A percentile compares a stretch with the other conserved stretches of the same genome.
Conservation (phyloP, 2,113 vertebrate genomes). For the Macrotus californicus region DNA sequence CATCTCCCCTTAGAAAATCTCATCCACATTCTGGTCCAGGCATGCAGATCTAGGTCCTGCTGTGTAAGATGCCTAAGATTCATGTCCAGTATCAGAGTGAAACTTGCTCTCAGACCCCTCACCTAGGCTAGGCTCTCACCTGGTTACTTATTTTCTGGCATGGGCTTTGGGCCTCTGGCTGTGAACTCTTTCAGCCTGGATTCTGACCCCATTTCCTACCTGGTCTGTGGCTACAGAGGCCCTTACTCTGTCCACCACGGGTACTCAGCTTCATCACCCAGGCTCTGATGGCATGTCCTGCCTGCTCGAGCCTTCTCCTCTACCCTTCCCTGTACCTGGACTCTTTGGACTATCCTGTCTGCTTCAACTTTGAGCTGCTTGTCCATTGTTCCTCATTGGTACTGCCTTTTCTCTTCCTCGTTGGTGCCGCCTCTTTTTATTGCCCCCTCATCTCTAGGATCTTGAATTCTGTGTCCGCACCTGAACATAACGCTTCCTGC, state of each 20-base stretch:
- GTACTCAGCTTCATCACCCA: rapidly evolving
- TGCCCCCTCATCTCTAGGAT: neutral
- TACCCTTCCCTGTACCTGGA: neutral
- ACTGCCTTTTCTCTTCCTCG: neutral
- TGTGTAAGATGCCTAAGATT: rapidly evolving
- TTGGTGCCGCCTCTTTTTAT: rapidly evolving
- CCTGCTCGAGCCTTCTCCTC: neutral
- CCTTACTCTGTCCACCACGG: rapidly evolving
- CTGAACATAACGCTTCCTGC: neutral
- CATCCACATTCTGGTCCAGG: rapidly evolving
- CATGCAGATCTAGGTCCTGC: neutral
- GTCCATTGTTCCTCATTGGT: neutral
- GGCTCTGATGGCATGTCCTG: rapidly evolving
- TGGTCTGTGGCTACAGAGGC: neutral
- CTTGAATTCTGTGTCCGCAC: neutral
- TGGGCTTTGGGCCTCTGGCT: neutral
- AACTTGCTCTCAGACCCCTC: neutral
- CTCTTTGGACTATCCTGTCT: neutral
- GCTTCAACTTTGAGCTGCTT: neutral
- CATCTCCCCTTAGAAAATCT: neutral
- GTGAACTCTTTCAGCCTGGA: neutral
- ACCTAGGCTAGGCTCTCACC: neutral
- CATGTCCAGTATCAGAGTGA: rapidly evolving
- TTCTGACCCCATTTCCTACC: neutral
- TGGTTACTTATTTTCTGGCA: neutral